phyloP scores from a whole-genome alignment of 30 jellyfish, hydroid and myxozoan genomes.

The Hydractinia echinata region DNA sequence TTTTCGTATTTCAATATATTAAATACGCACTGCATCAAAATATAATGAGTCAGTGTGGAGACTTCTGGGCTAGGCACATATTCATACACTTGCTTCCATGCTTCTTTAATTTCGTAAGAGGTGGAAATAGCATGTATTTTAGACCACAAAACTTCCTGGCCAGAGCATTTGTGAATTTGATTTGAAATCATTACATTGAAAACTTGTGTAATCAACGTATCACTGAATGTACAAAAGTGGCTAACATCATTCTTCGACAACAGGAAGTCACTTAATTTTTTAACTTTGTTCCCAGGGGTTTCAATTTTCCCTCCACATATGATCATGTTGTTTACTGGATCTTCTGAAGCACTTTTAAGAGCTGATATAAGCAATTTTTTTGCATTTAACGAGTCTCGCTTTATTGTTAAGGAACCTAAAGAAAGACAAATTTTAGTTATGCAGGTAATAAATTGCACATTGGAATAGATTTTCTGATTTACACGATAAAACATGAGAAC shows the following conservation, averaged over 20 bases:
- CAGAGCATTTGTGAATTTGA: background rate
- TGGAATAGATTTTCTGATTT: too few species aligned
- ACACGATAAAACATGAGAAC: too few species aligned
- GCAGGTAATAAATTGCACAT: too few species aligned
- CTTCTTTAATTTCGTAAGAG: background rate
- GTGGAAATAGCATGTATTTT: background rate
- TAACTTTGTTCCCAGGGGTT: background rate
- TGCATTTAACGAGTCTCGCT: background rate
- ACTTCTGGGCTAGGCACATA: background rate
- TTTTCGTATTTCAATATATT: background rate
- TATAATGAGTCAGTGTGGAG: background rate
- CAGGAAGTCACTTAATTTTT: too few species aligned
- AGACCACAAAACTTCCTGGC: conserved; percentile 2
- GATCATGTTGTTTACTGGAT: background rate
- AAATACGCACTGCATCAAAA: background rate
- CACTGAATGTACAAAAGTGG: too few species aligned
- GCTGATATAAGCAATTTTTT: background rate
- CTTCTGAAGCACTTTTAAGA: background rate
- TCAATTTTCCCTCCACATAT: background rate
- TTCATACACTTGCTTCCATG: background rate
- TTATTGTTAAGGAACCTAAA: too few species aligned
- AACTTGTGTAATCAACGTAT: too few species aligned
- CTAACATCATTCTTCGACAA: too few species aligned
- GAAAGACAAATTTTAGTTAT: too few species aligned
- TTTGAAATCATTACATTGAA: background rate